These are phyloP conservation scores for Orchestes rusci DNA, from an alignment of 2,888 invertebrate genomes.

Conservation along the genomic window DNA sequence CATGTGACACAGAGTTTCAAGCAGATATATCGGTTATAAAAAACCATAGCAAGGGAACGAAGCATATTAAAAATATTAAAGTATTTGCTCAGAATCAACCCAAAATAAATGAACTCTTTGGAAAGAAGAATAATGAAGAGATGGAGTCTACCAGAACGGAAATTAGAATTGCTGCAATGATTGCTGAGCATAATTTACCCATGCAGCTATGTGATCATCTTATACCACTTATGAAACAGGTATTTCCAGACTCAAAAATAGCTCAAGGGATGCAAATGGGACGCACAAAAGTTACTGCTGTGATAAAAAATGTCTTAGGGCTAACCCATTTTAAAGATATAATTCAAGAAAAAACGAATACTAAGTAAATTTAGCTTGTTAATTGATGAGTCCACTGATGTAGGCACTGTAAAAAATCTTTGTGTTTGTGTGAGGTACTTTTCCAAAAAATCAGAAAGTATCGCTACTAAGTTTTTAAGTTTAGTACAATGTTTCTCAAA, in stretches of 20 bases:
- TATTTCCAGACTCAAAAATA: slow-evolving; percentile 2
- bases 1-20: slow-evolving; percentile 8
- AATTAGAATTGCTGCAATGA: slow-evolving; percentile 11
- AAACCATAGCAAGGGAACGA: slow-evolving; percentile 15
- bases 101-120: not conserved
- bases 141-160: slow-evolving; percentile 8
- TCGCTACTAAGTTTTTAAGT: not conserved
- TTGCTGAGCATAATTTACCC: slow-evolving; percentile 5
- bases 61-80: slow-evolving; percentile 7
- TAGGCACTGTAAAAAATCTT: slow-evolving; percentile 15
- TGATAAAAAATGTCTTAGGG: slow-evolving; percentile 2
- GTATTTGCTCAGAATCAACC: too few relatives aligned
- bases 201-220: slow-evolving; percentile 4
- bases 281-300: not conserved
- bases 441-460: not conserved
- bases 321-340: too few relatives aligned
- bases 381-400: slow-evolving; percentile 33
- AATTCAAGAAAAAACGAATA: too few relatives aligned
- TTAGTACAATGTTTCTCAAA: slow-evolving; percentile 1
- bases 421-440: not conserved
- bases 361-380: slow-evolving; percentile 31
- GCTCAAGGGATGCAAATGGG: slow-evolving; percentile 1
- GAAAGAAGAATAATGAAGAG: slow-evolving; percentile 3
- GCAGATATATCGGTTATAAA: slow-evolving; percentile 15
- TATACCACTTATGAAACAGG: not conserved